Evolutionary conservation across 2,113 vertebrate species (phyloP), one percentile per base, ranked within the genome.

Genomic region (Ciconia stormi): DNA sequence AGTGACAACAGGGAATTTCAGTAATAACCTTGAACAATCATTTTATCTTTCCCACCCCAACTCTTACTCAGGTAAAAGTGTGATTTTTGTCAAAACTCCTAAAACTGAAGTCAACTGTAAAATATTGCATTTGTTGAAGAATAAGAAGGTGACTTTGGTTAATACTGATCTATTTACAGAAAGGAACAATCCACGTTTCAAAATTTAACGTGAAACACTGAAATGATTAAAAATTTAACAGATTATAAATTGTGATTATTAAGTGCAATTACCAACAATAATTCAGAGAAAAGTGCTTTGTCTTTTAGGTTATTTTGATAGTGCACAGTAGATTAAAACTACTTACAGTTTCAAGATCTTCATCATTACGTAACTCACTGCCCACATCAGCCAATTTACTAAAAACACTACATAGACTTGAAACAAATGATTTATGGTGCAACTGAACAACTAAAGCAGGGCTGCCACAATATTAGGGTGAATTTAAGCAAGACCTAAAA

Each of bases 341-440:
- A 79, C 96, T 96, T 90, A 66, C 59, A 90, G 71, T 85, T 78
- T 81, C 63, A 96, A 73, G 52, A 62, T 95, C 96, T 93, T 96
- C 42, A 71, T 82, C 94, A 96, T 96, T 94, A 96, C 8, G 5
- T 92, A 96, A 95, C 65, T 87, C 77, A 50, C 82, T 96, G 77
- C 44, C 84, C 30, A 88, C 67, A 95, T 52, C 40, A 70, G 79
- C 42, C 82, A 70, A 82, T 88, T 92, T 59, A 96, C 23, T 85
- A 83, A 86, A 94, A 89, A 86, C 42, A 90, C 55, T 36, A 78
- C 47, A 94, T 32, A 83, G 5, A 88, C 49, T 66, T 29, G 50
- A 94, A 95, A 87, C 71, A 96, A 95, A 87, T 77, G 53, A 95
- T 93, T 97, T 78, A 66, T 87, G 90, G 30, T 63, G 14, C 49